phyloP scores from a whole-genome alignment of 2,888 invertebrate species.

The Dimorphilus gyrociliatus region DNA sequence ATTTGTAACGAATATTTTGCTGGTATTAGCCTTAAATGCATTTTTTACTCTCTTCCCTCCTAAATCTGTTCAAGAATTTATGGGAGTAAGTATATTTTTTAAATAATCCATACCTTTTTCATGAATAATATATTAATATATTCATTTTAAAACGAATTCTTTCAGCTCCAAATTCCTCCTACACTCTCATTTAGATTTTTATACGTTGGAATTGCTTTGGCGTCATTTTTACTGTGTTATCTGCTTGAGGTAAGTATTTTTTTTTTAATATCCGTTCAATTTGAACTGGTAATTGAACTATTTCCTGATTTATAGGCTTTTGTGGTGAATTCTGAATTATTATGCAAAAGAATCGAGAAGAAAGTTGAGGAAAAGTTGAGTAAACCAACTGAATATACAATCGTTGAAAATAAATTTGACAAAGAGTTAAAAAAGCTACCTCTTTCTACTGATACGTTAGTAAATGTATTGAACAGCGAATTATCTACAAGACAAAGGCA shows the following conservation, averaged over 20 bases:
- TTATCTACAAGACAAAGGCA: too few relatives aligned
- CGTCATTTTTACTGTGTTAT: constrained; percentile 38
- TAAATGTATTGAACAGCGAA: too few relatives aligned
- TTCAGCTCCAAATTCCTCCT: constrained; percentile 25
- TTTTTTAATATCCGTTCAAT: too few relatives aligned
- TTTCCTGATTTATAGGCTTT: too few relatives aligned
- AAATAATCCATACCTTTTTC: background rate
- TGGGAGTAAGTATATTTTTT: constrained; percentile 23
- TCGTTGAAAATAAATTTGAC: too few relatives aligned
- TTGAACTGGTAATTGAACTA: too few relatives aligned
- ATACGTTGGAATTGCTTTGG: constrained; percentile 41
- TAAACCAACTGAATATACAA: too few relatives aligned
- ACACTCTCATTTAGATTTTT: constrained; percentile 43
- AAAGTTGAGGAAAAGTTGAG: too few relatives aligned
- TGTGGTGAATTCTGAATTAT: too few relatives aligned
- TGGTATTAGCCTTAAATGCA: constrained; percentile 45
- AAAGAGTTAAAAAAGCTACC: too few relatives aligned
- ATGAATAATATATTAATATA: background rate
- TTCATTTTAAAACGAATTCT: constrained; percentile 3
- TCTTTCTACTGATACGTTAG: too few relatives aligned
- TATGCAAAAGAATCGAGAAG: too few relatives aligned
- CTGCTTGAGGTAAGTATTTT: constrained; percentile 41
- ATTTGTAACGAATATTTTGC: constrained; percentile 46
- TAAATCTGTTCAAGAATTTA: constrained; percentile 18
- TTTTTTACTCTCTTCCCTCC: constrained; percentile 44